phyloP scores from a whole-genome alignment of 2,797 vertebrate genomes.

The Microtus agrestis region DNA sequence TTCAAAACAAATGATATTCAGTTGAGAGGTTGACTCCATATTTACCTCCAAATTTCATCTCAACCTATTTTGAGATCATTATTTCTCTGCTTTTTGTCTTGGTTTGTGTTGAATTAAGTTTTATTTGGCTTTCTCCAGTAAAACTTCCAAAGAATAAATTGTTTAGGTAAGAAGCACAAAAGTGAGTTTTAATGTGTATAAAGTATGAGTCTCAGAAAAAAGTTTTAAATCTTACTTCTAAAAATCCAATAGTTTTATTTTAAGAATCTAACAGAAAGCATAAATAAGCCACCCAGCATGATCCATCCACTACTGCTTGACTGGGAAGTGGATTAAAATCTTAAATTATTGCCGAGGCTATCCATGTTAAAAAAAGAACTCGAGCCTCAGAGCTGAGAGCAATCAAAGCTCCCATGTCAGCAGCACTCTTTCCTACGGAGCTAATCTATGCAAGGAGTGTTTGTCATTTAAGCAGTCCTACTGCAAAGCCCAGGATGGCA shows the following conservation, averaged over 20 bases:
- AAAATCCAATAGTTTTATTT: constrained; percentile 79
- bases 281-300: constrained; percentile 81
- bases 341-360: constrained; percentile 86
- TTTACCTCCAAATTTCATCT: not conserved
- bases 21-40: not conserved
- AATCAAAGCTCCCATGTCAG: constrained; percentile 80
- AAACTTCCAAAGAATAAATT: constrained; percentile 52
- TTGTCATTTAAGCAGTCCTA: constrained; percentile 84
- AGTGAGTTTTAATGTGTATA: constrained; percentile 64
- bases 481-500: constrained; percentile 80
- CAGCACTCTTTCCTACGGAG: constrained; percentile 65
- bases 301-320: constrained; percentile 79
- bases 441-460: constrained; percentile 83
- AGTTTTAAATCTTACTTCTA: constrained; percentile 65
- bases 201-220: constrained; percentile 63
- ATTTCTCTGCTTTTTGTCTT: constrained; percentile 1
- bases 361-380: constrained; percentile 76
- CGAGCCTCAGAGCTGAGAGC: constrained; percentile 81
- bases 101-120: not conserved
- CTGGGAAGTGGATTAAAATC: constrained; percentile 85
- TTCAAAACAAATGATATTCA: constrained; percentile 34
- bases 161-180: constrained; percentile 57
- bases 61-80: constrained; percentile 33
- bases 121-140: constrained; percentile 34
- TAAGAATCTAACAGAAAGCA: constrained; percentile 74